phyloP scores from a whole-genome alignment of 2,113 vertebrate genomes.

The Tetrao urogallus region DNA sequence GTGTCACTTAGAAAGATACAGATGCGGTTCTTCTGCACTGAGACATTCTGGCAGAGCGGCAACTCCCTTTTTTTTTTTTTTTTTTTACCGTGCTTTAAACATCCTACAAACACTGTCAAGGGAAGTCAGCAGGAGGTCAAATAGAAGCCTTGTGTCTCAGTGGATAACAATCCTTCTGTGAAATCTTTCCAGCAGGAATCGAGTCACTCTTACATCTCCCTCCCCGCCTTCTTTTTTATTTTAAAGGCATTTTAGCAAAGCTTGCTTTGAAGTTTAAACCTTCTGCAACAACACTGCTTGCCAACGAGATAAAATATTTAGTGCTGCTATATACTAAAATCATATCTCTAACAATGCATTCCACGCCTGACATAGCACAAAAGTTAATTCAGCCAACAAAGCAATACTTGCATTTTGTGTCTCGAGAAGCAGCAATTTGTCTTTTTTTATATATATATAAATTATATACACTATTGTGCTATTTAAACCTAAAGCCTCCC shows the following conservation, averaged over 20 bases:
- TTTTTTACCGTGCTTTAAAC: slow-evolving; percentile 30
- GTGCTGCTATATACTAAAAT: slow-evolving; percentile 50
- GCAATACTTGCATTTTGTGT: slow-evolving; percentile 32
- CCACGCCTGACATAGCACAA: slow-evolving; percentile 52
- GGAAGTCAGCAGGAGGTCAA: slow-evolving; percentile 66
- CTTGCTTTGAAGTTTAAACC: slow-evolving; percentile 66
- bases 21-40: not conserved
- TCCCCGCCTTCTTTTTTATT: slow-evolving; percentile 17
- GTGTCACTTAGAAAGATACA: slow-evolving; percentile 35
- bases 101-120: slow-evolving; percentile 62
- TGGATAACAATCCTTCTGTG: slow-evolving; percentile 59
- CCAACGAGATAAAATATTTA: slow-evolving; percentile 69
- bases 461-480: slow-evolving; percentile 47
- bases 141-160: slow-evolving; percentile 59
- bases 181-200: slow-evolving; percentile 61
- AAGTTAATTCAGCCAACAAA: slow-evolving; percentile 67
- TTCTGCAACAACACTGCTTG: slow-evolving; percentile 13
- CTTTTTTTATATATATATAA: slow-evolving; percentile 46
- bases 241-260: slow-evolving; percentile 55
- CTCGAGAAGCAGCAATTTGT: slow-evolving; percentile 26
- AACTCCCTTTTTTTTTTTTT: not conserved
- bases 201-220: slow-evolving; percentile 43
- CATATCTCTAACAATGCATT: slow-evolving; percentile 57
- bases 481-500: slow-evolving; percentile 48
- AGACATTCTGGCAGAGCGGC: not conserved